These are phyloP conservation scores for Tribolium freemani DNA, from an alignment of 2,888 invertebrate genomes.

Conservation along the genomic window DNA sequence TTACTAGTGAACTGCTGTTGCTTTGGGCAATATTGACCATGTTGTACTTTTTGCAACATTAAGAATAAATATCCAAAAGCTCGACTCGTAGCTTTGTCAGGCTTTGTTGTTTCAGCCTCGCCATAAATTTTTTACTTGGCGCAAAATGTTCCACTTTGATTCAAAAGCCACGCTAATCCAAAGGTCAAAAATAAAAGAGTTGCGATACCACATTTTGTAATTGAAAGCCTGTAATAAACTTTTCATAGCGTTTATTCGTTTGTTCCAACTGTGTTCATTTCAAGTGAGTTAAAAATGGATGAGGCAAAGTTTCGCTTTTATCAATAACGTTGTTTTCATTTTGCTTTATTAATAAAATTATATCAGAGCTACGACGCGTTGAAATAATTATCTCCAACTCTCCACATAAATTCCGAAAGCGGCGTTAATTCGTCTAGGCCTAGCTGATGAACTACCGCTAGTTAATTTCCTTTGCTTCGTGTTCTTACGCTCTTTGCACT, in stretches of 20 bases:
- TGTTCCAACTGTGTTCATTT: constrained; percentile 1
- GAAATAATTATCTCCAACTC: constrained; percentile 19
- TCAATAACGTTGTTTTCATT: not conserved
- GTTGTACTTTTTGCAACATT: too few relatives aligned
- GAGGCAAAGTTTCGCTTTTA: not conserved
- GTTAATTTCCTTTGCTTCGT: constrained; percentile 52
- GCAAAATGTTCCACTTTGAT: not conserved
- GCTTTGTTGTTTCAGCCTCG: too few relatives aligned
- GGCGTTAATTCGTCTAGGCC: constrained; percentile 26
- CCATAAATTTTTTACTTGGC: too few relatives aligned
- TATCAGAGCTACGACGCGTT: not conserved
- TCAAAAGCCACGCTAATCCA: not conserved
- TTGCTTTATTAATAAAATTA: too few relatives aligned
- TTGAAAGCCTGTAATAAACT: constrained; percentile 4
- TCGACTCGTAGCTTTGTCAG: too few relatives aligned
- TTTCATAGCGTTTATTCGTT: not conserved
- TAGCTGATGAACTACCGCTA: constrained; percentile 46
- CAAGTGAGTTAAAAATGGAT: not conserved
- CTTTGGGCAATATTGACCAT: too few relatives aligned
- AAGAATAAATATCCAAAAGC: too few relatives aligned
- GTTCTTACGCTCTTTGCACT: constrained; percentile 57
- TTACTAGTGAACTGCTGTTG: not conserved
- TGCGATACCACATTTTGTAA: not conserved
- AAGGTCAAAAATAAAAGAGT: not conserved
- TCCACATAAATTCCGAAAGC: constrained; percentile 27